Base-by-base conservation (phyloP, 2,797 vertebrate genomes). In the Chiropotes sagulatus region DNA sequence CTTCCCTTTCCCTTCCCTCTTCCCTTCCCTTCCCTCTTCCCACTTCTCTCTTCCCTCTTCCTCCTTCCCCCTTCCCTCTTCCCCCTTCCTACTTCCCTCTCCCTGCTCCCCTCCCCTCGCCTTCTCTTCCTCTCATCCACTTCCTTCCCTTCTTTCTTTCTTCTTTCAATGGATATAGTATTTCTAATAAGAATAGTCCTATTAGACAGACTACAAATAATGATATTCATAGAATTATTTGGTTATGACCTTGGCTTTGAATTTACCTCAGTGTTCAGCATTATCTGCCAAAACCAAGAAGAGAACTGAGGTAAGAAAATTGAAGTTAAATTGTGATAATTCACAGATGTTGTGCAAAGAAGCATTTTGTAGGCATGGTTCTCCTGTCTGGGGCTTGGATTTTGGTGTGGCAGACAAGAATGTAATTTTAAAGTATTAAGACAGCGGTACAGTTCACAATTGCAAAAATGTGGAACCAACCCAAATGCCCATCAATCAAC, bases 221-320 rank as follows among this genome's bases (percentile, higher is more conserved):
- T 67, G 26, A 58, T 58, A 58, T 58, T 58, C 11, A 2, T 67
- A 67, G 33, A 67, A n/a, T 67, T 67, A 67, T 67, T 67, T 67
- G 61, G 15, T n/a, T 67, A 67, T 67, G 33, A 67, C 33, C 15
- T n/a, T 67, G 61, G 61, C 61, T n/a, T 67, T 17, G 72, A 7
- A 52, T 96, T 36, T 87, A 41, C 64, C 50, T 80, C 50, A 39
- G 11, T 41, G 13, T 92, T 76, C 36, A 90, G 50, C 48, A 58
- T 44, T 87, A 14, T 57, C 75, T 78, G 70, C 81, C 19, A 73
- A 96, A 54, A 75, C 33, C 12, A 64, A 84, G 54, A 20, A 88
- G 41, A 96, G 79, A 87, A 73, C 2, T 30, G 36, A 93, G 78
- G n/a, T 28, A 90, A 93, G 85, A 90, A 90, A 90, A 81, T 52